Conservation (phyloP, 92 coral and sea anemone species). For the Montipora capitata region DNA sequence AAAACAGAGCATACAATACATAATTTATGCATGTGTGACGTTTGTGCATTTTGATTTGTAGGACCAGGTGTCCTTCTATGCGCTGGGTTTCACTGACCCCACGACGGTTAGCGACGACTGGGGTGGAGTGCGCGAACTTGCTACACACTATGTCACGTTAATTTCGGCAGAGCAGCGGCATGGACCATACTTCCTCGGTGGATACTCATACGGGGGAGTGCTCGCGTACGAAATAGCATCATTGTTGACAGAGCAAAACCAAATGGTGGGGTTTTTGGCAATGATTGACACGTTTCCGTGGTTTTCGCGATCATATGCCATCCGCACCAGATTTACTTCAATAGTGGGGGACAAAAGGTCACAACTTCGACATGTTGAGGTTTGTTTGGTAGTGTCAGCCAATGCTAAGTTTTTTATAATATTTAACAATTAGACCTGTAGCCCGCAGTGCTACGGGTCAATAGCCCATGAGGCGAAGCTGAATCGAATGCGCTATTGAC, state of each 20-base stretch:
- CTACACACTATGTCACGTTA: constrained; percentile 67
- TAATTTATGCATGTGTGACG: too few species aligned
- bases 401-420: not conserved
- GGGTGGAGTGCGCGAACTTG: constrained; percentile 80
- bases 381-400: not conserved
- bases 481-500: too few species aligned
- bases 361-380: constrained; percentile 22
- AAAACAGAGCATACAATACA: too few species aligned
- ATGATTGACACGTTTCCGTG: constrained; percentile 64
- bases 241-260: constrained; percentile 33
- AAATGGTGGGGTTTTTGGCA: constrained; percentile 49
- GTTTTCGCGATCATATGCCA: constrained; percentile 2
- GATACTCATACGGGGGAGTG: constrained; percentile 79
- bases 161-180: constrained; percentile 66
- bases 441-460: too few species aligned
- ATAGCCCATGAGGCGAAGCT: too few species aligned
- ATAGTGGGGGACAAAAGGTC: not conserved
- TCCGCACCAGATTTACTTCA: constrained; percentile 36
- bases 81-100: constrained; percentile 80
- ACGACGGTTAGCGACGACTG: constrained; percentile 59
- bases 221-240: constrained; percentile 69
- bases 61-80: constrained; percentile 74
- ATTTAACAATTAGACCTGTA: too few species aligned
- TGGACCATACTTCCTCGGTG: constrained; percentile 90
- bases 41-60: not conserved